Evolutionary conservation across 1,140 invertebrate genomes (phyloP), one percentile per base, ranked within the genome.

Genomic region (Zaprionus gabonicus): DNA sequence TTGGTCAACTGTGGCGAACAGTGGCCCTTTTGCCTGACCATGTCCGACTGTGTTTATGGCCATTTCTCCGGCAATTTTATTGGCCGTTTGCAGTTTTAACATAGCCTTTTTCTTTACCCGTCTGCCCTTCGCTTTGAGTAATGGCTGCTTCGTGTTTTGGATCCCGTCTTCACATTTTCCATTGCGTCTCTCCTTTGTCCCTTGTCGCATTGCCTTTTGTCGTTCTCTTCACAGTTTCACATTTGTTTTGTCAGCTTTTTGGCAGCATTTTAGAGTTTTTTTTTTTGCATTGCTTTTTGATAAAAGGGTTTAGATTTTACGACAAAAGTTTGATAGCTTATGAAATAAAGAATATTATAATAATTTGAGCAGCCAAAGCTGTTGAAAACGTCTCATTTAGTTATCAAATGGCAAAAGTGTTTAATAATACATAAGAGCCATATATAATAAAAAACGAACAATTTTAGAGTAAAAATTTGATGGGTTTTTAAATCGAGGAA

Each of bases 41-140:
- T 63, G 56, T 70, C 80, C 49, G 71, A 46, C 78, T 70, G 70
- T 71, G 65, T 59, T 70, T 75, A 81, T 87, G 68, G 84, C 80
- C 80, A 78, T 83, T 72, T 73, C 84, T 80, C 69, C 81, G 44
- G 64, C 73, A 69, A 55, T 90, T 88, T 88, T 88, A 90, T 90
- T 88, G 85, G 84, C 76, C 76, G 63, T 23, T 72, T 69, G 56
- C 49, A 58, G 70, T 78, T 60, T 51, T 20, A 20, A 25, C 17
- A 15, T 41, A 27, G 65, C 67, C 55, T 17, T 20, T 9, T 17
- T 9, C n/a, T 17, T n/a, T 7, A n/a, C 2, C 41, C 15, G 58
- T 23, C 65, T 69, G 65, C 57, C 46, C 69, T 67, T 63, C 36
- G 51, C 9, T 31, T 75, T 74, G 71, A 81, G 69, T 84, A 90